Evolutionary conservation across 2,113 vertebrate species (phyloP), one percentile per base, ranked within the genome.

Genomic region (Phyllopteryx taeniolatus): DNA sequence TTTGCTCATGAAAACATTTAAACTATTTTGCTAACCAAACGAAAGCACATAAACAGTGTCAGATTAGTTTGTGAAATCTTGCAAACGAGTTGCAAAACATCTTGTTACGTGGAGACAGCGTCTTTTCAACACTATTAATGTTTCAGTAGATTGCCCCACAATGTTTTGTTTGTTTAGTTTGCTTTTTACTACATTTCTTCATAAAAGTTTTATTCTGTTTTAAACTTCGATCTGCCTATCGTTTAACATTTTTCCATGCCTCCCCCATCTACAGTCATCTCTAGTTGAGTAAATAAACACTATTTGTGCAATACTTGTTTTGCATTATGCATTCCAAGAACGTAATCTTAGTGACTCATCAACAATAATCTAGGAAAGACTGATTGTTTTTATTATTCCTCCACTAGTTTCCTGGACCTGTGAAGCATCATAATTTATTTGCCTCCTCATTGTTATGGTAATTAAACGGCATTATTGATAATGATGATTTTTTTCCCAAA

Each of bases 381-480:
- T 66, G 70, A 85, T 87, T 81, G 14, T 47, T 66, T 47, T 47
- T 14, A 47, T 46, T 78, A 63, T 71, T 71, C 72, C 70, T 71
- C 60, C 63, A 53, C 73, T 74, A 22, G 75, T 79, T 82, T 80
- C 64, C 70, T 4, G 20, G 83, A 86, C 80, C 79, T 83, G 76
- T 77, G 68, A 78, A 84, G 86, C 82, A 86, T 90, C 60, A 70
- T 83, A 81, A 89, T 91, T 91, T 87, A 88, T 90, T 88, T 90
- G 80, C 73, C 78, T 79, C 84, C 86, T 88, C 83, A 88, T 90
- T 90, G 90, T 88, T 88, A 90, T 91, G 89, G 83, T 92, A 92
- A 92, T 92, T 91, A 93, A 91, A 83, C 85, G 85, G 85, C 85
- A 87, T 90, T 91, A 92, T 92, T 91, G 87, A 90, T 91, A 88